Base-by-base conservation (phyloP, 2,888 invertebrate genomes). In the Beris morrisii region DNA sequence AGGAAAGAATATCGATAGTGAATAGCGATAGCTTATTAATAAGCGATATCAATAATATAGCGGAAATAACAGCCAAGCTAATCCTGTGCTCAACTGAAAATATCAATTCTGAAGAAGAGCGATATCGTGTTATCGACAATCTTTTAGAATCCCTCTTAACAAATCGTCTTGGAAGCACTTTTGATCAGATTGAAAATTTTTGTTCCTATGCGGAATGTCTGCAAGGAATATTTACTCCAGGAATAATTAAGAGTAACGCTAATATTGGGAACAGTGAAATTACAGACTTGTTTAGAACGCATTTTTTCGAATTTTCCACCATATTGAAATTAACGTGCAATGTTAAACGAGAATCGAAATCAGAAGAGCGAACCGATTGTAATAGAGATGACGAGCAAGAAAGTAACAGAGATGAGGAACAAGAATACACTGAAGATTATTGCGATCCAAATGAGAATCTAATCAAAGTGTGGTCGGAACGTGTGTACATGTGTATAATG, bases 41-140 rank as follows among this genome's bases (percentile, higher is more conserved):
- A 43, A n/a, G 66, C 44, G 66, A 67, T 5, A 69, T 78, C 11
- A 74, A 75, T 13, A 70, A 70, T 30, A 75, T 77, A 70, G 73
- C 80, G 0, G 77, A 77, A 55, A 70, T 74, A 11, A 72, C 75
- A 56, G 73, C 75, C 4, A 76, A 66, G 3, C 75, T 81, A 68
- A 73, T 79, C 3, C 72, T 75, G 5, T 79, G 79, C 67, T 78
- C 78, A 3, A 76, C 75, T 3, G 78, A 77, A 50, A 74, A 75
- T 54, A 74, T 73, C 43, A 70, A 73, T 32, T 70, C 74, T 38
- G 75, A 76, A 48, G 63, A 66, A 1, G 69, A 74, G 30, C 73
- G 76, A 6, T 67, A 70, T 5, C 44, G 64, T 0, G 70, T 71
- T 30, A 75, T 79, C 54, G 77, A 80, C 64, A 30, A 4, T 28